Evolutionary conservation across 2,888 invertebrate genomes (phyloP), one percentile per base, ranked within the genome.

Genomic region (Caradrina kadenii): DNA sequence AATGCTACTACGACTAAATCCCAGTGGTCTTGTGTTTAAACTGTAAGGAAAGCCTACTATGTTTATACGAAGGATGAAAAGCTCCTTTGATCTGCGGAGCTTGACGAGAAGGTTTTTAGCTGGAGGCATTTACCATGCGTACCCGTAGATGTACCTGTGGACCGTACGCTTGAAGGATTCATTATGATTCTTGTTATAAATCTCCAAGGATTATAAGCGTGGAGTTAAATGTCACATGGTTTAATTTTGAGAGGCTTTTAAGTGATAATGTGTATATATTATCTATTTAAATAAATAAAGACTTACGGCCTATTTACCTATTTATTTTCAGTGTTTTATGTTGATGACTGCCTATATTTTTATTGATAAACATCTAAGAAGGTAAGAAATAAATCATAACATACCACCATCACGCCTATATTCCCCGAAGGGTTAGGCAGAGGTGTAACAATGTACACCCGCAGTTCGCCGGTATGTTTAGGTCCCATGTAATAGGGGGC

Each of bases 81-180:
- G 83, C 73, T 74, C 76, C 86, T 89, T 89, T 89, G 88, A 88
- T 86, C 86, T 84, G 80, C 80, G 82, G 75, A 84, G 82, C 80
- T 86, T 82, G 83, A 85, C 85, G 84, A 82, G 85, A 86, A 85
- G 84, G 80, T 82, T 88, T 88, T 87, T 81, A 87, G 81, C 63
- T 72, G 73, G 69, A 70, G 76, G 74, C 81, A 76, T 74, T 81
- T 76, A 79, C 80, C 65, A 66, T 11, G 39, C 71, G 67, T 66
- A 15, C 17, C 58, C 39, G 58, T 63, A 81, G 77, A 76, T 84
- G 76, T 85, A 80, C 80, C 83, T 82, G 81, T 83, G 79, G 81
- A 82, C 82, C 74, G 74, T 77, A 64, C 72, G 76, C 76, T 79
- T 77, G 73, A 73, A 82, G 76, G 73, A 71, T 78, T 79, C 79